Conservation (phyloP, 2,888 invertebrate species). For the Beris morrisii region DNA sequence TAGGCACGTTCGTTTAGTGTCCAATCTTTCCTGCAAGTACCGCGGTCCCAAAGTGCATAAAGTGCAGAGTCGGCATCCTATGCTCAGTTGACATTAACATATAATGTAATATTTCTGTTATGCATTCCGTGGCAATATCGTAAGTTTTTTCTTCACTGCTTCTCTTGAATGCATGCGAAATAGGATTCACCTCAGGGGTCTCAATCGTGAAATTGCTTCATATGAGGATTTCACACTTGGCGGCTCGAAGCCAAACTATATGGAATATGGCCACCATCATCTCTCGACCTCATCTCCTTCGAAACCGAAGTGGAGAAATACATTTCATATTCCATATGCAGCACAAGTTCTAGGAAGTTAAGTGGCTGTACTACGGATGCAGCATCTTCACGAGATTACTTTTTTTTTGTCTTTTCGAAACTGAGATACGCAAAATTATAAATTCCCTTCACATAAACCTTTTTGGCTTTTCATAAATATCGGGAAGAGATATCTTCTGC, state of each 20-base stretch:
- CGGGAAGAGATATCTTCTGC: no score
- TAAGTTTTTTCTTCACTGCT: slow-evolving; percentile 22
- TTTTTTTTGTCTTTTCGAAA: no score
- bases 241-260: slow-evolving; percentile 12
- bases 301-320: slow-evolving; percentile 16
- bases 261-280: slow-evolving; percentile 10
- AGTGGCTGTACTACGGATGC: not conserved
- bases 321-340: slow-evolving; percentile 26
- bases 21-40: no score
- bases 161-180: slow-evolving; percentile 36
- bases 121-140: slow-evolving; percentile 33
- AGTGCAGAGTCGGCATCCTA: not conserved
- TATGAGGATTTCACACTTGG: slow-evolving; percentile 37
- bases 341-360: slow-evolving; percentile 21
- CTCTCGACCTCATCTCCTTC: slow-evolving; percentile 28
- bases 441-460: no score
- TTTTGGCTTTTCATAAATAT: no score
- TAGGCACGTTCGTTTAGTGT: no score
- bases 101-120: slow-evolving; percentile 38
- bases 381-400: no score
- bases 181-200: slow-evolving; percentile 40
- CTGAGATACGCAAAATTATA: no score
- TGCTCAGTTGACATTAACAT: slow-evolving; percentile 37
- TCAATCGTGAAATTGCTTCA: slow-evolving; percentile 39
- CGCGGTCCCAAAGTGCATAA: no score